Percentiles rank a stretch among this genome's conserved stretches.
Conservation (phyloP, 2,888 invertebrate species). For the Melipona beecheii region DNA sequence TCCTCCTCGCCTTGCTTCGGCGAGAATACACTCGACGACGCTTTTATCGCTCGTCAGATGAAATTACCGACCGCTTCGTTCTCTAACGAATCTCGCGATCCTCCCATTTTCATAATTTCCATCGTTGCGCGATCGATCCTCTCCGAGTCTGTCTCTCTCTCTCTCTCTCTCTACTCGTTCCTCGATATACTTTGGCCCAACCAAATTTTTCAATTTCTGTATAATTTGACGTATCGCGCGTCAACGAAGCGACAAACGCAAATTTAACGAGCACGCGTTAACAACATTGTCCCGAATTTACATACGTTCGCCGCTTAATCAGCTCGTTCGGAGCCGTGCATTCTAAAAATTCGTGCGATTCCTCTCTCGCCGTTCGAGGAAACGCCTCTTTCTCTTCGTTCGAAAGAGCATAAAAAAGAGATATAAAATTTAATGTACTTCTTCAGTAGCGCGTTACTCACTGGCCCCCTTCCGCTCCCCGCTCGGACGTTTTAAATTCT, state of each 20-base stretch:
- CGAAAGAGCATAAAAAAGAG: conserved; percentile 4
- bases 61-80: conserved; percentile 40
- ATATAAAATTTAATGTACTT: conserved; percentile 19
- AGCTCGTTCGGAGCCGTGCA: neutral
- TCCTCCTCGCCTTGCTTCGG: conserved; percentile 54
- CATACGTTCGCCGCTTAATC: neutral
- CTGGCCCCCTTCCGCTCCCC: conserved; percentile 56
- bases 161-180: neutral
- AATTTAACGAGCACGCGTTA: too few species aligned
- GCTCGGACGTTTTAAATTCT: conserved; percentile 58
- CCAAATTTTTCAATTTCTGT: too few species aligned
- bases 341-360: too few species aligned
- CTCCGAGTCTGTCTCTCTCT: too few species aligned
- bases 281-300: neutral
- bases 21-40: conserved; percentile 58
- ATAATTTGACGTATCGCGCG: too few species aligned
- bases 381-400: neutral
- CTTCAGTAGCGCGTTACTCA: conserved; percentile 34
- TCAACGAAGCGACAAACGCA: too few species aligned
- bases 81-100: conserved; percentile 40
- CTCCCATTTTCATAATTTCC: conserved; percentile 11
- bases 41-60: conserved; percentile 57
- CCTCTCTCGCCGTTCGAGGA: neutral
- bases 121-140: conserved; percentile 13
- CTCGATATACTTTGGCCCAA: neutral